These are phyloP conservation scores for Cynopterus brachyotis DNA, from an alignment of 2,113 vertebrate genomes.

Conservation along the genomic window DNA sequence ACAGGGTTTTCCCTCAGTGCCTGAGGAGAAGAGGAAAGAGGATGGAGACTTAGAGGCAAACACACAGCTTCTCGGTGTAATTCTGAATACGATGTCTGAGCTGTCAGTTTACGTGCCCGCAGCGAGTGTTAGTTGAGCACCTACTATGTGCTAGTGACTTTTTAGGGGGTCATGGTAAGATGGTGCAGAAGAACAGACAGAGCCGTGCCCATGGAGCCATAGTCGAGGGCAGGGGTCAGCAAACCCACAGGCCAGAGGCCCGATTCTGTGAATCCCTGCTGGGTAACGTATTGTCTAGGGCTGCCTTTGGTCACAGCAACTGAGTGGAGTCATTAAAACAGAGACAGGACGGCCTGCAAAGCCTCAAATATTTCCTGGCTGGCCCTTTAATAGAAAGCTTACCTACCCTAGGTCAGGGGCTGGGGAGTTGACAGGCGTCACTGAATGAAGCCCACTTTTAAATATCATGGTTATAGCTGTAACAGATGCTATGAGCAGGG, in stretches of 20 bases:
- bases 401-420: neutral
- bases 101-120: too few relatives aligned
- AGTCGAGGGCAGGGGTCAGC: too few relatives aligned
- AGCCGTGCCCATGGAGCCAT: neutral
- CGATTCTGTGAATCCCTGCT: neutral
- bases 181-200: neutral
- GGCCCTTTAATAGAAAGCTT: neutral
- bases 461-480: neutral
- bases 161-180: neutral
- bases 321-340: neutral
- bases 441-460: neutral
- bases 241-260: neutral
- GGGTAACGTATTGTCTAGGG: neutral
- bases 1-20: rapidly evolving
- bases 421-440: neutral
- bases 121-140: neutral
- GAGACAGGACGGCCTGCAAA: neutral
- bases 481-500: neutral
- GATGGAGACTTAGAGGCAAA: neutral
- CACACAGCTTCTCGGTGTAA: neutral
- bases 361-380: neutral
- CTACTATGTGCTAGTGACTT: neutral
- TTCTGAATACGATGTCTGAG: neutral
- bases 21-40: neutral
- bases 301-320: rapidly evolving